These are phyloP conservation scores for Rhinatrema bivittatum DNA, from an alignment of 2,797 vertebrate genomes.

Conservation along the genomic window DNA sequence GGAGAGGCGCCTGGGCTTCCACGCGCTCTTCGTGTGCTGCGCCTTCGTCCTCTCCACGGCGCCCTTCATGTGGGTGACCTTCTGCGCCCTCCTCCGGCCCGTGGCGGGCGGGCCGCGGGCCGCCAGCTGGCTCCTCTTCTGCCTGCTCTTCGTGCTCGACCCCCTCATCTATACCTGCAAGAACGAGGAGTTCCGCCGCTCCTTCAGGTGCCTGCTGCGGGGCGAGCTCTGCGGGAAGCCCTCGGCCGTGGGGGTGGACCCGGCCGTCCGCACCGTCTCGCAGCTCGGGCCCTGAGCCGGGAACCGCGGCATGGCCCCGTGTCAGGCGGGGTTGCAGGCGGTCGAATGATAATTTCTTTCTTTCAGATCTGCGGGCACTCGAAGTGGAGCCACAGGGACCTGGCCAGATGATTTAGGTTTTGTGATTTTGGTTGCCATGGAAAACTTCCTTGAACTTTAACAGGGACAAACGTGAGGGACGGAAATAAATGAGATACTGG, in stretches of 20 bases:
- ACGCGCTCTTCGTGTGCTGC: slow-evolving; percentile 69
- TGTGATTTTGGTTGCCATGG: no score
- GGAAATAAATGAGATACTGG: no score
- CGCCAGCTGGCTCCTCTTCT: slow-evolving; percentile 70
- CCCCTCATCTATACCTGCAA: slow-evolving; percentile 79
- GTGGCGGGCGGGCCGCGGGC: slow-evolving; percentile 59
- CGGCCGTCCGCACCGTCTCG: slow-evolving; percentile 32
- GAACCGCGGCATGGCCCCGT: no score
- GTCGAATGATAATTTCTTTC: no score
- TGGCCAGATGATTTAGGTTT: no score
- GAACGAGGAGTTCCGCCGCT: slow-evolving; percentile 76
- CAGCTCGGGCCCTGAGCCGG: slow-evolving; percentile 24
- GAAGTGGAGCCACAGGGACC: no score
- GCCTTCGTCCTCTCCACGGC: slow-evolving; percentile 70
- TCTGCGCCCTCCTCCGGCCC: slow-evolving; percentile 55
- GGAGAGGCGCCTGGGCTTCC: slow-evolving; percentile 67
- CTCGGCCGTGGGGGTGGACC: slow-evolving; percentile 18
- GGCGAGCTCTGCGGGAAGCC: slow-evolving; percentile 30
- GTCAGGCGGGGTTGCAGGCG: no score
- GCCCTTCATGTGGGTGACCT: slow-evolving; percentile 68
- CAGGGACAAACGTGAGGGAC: no score
- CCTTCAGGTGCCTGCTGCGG: slow-evolving; percentile 59
- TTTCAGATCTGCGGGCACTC: no score
- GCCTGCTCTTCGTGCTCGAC: slow-evolving; percentile 68
- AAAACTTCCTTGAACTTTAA: no score